phyloP scores from a whole-genome alignment of 2,888 invertebrate species.

The Saturnia pavonia region DNA sequence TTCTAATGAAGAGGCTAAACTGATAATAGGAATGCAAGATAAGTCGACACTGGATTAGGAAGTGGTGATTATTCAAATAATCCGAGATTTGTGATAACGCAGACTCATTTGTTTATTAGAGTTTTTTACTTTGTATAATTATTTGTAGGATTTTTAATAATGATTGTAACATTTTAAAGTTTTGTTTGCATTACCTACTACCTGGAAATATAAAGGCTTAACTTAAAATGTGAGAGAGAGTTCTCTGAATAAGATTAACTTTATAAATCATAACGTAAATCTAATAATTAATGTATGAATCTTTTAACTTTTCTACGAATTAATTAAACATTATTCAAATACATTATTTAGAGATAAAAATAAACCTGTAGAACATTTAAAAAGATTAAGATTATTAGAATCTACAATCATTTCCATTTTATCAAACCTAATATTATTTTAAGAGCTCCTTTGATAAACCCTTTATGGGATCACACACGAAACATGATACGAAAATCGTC shows the following conservation, averaged over 20 bases:
- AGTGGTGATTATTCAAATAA: conserved; percentile 6
- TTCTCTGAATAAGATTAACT: neutral
- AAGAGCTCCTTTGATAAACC: neutral
- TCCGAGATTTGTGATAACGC: neutral
- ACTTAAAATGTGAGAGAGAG: neutral
- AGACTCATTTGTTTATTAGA: neutral
- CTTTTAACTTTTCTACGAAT: neutral
- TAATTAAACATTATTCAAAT: neutral
- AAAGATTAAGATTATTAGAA: neutral
- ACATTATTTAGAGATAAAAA: neutral
- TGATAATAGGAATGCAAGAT: conserved; percentile 11
- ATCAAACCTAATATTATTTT: conserved; percentile 3
- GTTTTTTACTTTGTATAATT: neutral
- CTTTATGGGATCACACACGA: conserved; percentile 6
- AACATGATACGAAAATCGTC: conserved; percentile 4
- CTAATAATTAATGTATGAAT: neutral
- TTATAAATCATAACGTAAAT: neutral
- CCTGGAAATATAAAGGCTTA: neutral
- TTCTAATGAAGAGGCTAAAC: conserved; percentile 11
- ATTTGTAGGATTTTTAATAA: neutral
- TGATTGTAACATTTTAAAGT: neutral
- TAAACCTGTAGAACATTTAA: neutral
- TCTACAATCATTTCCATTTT: neutral
- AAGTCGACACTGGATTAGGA: conserved; percentile 9
- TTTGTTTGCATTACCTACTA: neutral